Conservation (phyloP, 1,140 invertebrate genomes). For the Drosophila ananassae region DNA sequence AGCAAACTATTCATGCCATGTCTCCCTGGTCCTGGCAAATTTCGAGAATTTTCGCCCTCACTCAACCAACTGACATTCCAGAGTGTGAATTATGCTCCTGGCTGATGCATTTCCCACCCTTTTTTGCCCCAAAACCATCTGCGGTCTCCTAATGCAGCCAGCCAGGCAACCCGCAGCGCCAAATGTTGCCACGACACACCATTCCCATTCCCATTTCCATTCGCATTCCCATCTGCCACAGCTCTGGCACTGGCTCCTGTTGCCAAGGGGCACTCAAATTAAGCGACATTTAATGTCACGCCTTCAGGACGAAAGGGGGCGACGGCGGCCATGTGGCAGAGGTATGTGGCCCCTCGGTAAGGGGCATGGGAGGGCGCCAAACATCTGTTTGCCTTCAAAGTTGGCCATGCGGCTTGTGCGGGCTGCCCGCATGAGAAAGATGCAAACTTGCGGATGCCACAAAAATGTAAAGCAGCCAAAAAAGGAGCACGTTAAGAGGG, state of each 20-base stretch:
- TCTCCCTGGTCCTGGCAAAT: conserved; percentile 2
- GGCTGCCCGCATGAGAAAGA: conserved; percentile 48
- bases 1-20: conserved; percentile 14
- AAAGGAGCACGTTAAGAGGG: background rate
- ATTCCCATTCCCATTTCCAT: conserved; percentile 1
- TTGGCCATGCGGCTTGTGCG: conserved; percentile 55
- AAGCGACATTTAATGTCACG: conserved; percentile 63
- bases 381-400: conserved; percentile 56
- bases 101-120: conserved; percentile 23
- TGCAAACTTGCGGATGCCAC: conserved; percentile 35
- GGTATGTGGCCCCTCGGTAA: background rate
- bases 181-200: conserved; percentile 27
- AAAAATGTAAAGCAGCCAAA: conserved; percentile 58
- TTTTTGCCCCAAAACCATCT: conserved; percentile 7
- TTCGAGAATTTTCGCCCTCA: conserved; percentile 16
- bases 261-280: conserved; percentile 60
- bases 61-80: conserved; percentile 13
- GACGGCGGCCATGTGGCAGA: background rate
- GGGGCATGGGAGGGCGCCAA: background rate
- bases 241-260: conserved; percentile 33
- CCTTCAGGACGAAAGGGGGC: conserved; percentile 5
- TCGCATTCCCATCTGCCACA: conserved; percentile 4
- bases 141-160: conserved; percentile 30
- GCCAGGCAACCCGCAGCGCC: conserved; percentile 14
- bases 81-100: conserved; percentile 38